Percentiles rank a stretch among this genome's conserved stretches.
Conservation (phyloP, 1,140 invertebrate genomes). For the Solenopsis fugax region DNA sequence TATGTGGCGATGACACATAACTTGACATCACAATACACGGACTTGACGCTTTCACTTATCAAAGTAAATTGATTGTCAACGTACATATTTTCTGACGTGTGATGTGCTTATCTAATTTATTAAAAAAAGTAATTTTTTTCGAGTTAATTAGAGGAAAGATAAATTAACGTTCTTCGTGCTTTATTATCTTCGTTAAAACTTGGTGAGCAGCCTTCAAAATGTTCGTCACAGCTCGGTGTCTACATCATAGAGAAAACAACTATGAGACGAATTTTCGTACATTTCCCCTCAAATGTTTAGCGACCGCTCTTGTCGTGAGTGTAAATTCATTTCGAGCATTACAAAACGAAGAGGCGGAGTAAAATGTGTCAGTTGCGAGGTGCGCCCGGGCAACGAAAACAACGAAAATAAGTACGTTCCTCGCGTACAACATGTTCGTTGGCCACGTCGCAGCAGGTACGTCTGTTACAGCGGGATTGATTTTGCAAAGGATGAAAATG, state of each 20-base stretch:
- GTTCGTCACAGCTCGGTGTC: conserved; percentile 48
- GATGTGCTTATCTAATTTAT: background rate
- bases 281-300: conserved; percentile 59
- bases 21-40: conserved; percentile 45
- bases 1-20: conserved; percentile 72
- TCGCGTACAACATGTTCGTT: conserved; percentile 37
- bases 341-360: conserved; percentile 56
- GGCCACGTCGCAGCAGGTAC: conserved; percentile 32
- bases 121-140: background rate
- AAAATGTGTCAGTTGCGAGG: conserved; percentile 64
- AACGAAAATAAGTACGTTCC: conserved; percentile 63
- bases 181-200: conserved; percentile 18
- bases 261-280: conserved; percentile 48
- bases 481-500: conserved; percentile 54
- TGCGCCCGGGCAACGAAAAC: conserved; percentile 43
- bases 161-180: background rate
- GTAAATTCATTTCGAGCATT: conserved; percentile 62
- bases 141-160: background rate
- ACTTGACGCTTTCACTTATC: background rate
- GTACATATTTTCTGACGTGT: background rate
- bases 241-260: conserved; percentile 28
- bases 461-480: conserved; percentile 51
- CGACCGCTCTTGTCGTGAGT: conserved; percentile 55
- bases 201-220: conserved; percentile 23
- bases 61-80: conserved; percentile 20